phyloP scores from a whole-genome alignment of 1,140 invertebrate species.

The Heliconius melpomene region DNA sequence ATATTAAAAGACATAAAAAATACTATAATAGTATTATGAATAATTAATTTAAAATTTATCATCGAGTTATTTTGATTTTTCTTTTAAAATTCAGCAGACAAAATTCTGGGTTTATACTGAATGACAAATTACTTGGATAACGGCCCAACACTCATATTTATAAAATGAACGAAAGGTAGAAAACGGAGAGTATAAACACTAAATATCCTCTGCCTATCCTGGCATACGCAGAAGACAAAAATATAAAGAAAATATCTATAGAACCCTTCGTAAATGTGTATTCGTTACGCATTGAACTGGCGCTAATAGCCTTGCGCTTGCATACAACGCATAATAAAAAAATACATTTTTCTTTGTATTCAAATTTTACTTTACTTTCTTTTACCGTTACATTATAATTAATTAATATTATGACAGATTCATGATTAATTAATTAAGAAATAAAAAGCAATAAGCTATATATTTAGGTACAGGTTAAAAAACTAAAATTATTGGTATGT shows the following conservation, averaged over 20 bases:
- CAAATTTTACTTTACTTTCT: conserved; percentile 7
- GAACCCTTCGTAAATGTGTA: conserved; percentile 5
- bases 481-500: no score
- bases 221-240: not conserved
- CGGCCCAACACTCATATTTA: no score
- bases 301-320: conserved; percentile 10
- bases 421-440: not conserved
- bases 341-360: conserved; percentile 5
- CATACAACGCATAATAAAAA: not conserved
- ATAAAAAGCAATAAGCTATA: not conserved
- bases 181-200: not conserved
- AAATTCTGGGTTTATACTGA: no score
- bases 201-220: not conserved
- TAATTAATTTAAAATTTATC: no score
- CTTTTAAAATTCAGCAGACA: no score
- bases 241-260: conserved; percentile 9
- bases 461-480: no score
- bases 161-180: no score
- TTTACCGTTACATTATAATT: conserved; percentile 7
- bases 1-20: no score
- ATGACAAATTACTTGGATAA: no score
- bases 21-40: no score
- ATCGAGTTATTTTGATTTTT: no score
- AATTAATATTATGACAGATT: not conserved
- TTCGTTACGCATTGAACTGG: conserved; percentile 5